A percentile compares a stretch with the other conserved stretches of the same genome.
Evolutionary conservation across 2,113 vertebrate genomes (phyloP).

Genomic region (Dendropsophus ebraccatus): DNA sequence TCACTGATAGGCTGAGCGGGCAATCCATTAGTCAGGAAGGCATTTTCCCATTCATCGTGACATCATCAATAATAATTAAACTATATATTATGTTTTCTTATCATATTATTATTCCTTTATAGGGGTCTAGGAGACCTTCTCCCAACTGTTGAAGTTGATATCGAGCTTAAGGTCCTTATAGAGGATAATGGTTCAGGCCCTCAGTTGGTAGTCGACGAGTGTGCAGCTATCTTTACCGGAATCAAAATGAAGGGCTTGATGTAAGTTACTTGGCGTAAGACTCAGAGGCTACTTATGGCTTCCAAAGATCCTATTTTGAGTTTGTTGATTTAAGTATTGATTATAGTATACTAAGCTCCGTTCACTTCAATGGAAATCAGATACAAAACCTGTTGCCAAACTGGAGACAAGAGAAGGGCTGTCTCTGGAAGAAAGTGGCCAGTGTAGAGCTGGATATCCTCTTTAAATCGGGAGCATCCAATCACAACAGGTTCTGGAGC

Average conservation of each 20-base stretch:
- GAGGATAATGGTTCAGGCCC: neutral
- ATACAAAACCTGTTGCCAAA: too few species aligned
- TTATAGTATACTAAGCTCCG: neutral
- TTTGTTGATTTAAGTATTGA: neutral
- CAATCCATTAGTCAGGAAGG: too few species aligned
- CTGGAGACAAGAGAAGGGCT: too few species aligned
- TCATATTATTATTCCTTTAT: neutral
- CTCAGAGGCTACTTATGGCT: neutral
- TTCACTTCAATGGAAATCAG: too few species aligned
- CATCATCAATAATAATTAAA: too few species aligned
- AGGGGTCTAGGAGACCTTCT: neutral
- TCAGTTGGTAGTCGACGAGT: neutral
- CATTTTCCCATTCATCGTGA: too few species aligned
- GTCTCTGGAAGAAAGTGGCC: too few species aligned
- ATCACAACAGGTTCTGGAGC: too few species aligned
- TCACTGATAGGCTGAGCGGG: too few species aligned
- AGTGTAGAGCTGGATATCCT: too few species aligned
- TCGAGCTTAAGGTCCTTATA: fast-evolving
- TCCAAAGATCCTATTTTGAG: neutral
- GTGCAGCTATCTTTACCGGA: neutral
- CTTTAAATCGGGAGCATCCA: too few species aligned
- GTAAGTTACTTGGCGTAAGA: conserved; percentile 12
- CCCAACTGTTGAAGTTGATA: neutral
- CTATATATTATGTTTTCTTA: neutral
- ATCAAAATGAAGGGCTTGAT: neutral